Percentiles rank a stretch among this genome's conserved stretches.
These are phyloP conservation scores for Sphenodon punctatus DNA, from an alignment of 2,797 vertebrate species.

Conservation along the genomic window DNA sequence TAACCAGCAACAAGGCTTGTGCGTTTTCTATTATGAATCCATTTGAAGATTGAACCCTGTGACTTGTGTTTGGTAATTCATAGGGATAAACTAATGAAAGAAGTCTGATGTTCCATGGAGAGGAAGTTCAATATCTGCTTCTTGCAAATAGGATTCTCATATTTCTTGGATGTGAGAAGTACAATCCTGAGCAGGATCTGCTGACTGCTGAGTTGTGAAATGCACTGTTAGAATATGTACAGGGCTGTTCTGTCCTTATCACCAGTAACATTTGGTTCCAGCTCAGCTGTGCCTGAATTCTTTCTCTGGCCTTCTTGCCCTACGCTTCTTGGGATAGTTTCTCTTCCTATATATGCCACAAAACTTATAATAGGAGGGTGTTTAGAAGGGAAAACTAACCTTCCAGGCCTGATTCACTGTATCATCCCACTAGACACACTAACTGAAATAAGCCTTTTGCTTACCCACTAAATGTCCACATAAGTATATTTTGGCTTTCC, in stretches of 20 bases:
- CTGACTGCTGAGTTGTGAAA: conserved; percentile 50
- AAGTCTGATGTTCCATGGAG: background rate
- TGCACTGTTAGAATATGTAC: background rate
- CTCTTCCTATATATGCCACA: conserved; percentile 11
- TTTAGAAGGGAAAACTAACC: background rate
- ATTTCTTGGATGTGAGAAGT: conserved; percentile 25
- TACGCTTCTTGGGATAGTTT: background rate
- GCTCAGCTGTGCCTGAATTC: background rate
- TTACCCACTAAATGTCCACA: background rate
- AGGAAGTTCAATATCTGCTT: conserved; percentile 20
- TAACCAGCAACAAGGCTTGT: conserved; percentile 23
- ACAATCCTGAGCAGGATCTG: conserved; percentile 2
- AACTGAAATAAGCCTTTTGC: background rate
- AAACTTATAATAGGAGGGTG: background rate
- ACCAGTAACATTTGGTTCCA: background rate
- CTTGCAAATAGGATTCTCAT: conserved; percentile 32
- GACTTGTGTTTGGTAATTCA: conserved; percentile 8
- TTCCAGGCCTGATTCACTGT: background rate
- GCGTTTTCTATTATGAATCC: conserved; percentile 1
- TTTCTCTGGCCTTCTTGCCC: background rate
- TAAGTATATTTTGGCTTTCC: background rate
- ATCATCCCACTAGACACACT: background rate
- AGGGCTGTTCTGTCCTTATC: conserved; percentile 12
- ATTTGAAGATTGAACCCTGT: conserved; percentile 22
- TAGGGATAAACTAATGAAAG: conserved; percentile 35